phyloP scores from a whole-genome alignment of 2,888 invertebrate species.

The Polydrusus tereticollis region DNA sequence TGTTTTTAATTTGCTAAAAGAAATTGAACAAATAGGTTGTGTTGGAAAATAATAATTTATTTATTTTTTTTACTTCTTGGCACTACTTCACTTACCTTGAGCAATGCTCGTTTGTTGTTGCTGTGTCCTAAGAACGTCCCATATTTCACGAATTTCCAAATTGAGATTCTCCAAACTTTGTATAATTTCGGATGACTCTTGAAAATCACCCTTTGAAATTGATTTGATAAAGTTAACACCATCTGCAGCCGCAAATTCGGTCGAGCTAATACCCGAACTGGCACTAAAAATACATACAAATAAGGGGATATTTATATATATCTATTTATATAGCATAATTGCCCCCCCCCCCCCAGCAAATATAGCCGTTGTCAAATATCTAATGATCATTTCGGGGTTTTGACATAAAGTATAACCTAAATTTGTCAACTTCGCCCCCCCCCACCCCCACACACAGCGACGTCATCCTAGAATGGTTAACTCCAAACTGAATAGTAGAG shows the following conservation, averaged over 20 bases:
- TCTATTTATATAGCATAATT: neutral
- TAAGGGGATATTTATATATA: neutral
- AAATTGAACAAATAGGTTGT: no score
- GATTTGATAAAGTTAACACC: conserved; percentile 58
- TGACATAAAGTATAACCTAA: no score
- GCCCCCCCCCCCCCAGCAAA: no score
- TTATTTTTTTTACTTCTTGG: no score
- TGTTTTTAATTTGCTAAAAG: no score
- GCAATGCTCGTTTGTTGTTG: conserved; percentile 70
- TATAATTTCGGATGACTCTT: conserved; percentile 78
- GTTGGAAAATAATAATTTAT: no score
- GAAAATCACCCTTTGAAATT: conserved; percentile 66
- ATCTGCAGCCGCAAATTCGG: conserved; percentile 74
- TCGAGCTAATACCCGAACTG: conserved; percentile 76
- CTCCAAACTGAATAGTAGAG: no score
- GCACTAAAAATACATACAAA: conserved; percentile 60
- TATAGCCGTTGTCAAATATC: no score
- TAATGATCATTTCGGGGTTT: no score
- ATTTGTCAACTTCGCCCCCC: no score
- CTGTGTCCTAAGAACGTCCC: conserved; percentile 76
- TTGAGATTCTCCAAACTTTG: conserved; percentile 79
- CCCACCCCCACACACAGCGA: no score
- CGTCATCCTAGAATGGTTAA: no score
- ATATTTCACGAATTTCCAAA: conserved; percentile 78
- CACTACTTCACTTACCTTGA: conserved; percentile 63